Percentiles rank a stretch among this genome's conserved stretches.
Evolutionary conservation across 2,113 vertebrate genomes (phyloP).

Genomic region (Apistogramma diplotaenia): DNA sequence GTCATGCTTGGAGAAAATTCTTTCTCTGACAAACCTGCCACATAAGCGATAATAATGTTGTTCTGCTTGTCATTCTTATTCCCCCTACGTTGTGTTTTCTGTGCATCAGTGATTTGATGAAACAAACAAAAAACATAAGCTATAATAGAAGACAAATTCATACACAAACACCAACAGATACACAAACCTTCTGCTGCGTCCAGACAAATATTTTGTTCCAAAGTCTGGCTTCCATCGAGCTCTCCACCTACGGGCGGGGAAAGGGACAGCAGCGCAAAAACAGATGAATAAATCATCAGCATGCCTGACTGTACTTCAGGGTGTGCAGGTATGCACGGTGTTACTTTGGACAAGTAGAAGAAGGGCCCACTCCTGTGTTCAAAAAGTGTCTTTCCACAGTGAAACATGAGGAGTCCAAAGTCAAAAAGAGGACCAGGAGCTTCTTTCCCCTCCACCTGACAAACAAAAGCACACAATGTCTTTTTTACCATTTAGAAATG

Average conservation of each 20-base stretch:
- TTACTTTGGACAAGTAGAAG: conserved; percentile 81
- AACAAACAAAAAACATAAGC: too few relatives aligned
- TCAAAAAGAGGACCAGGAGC: conserved; percentile 80
- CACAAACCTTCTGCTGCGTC: conserved; percentile 77
- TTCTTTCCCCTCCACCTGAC: conserved; percentile 77
- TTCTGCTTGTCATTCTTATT: too few relatives aligned
- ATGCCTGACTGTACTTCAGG: not conserved
- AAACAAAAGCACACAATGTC: not conserved
- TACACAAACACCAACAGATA: not conserved
- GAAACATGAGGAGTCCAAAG: conserved; percentile 80
- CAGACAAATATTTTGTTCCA: conserved; percentile 83
- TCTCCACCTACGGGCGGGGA: conserved; percentile 72
- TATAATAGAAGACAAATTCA: not conserved
- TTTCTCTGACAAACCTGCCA: too few relatives aligned
- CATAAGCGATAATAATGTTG: too few relatives aligned
- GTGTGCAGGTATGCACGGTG: not conserved
- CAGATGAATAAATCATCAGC: not conserved
- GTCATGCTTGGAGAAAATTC: too few relatives aligned
- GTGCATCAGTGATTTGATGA: too few relatives aligned
- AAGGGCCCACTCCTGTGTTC: conserved; percentile 77
- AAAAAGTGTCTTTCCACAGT: conserved; percentile 72
- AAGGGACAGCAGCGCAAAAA: not conserved
- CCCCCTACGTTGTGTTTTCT: too few relatives aligned
- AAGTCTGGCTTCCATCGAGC: conserved; percentile 76
- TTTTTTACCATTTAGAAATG: not conserved